These are phyloP conservation scores for Nymphalis urticae DNA, from an alignment of 2,888 invertebrate species.

Conservation along the genomic window DNA sequence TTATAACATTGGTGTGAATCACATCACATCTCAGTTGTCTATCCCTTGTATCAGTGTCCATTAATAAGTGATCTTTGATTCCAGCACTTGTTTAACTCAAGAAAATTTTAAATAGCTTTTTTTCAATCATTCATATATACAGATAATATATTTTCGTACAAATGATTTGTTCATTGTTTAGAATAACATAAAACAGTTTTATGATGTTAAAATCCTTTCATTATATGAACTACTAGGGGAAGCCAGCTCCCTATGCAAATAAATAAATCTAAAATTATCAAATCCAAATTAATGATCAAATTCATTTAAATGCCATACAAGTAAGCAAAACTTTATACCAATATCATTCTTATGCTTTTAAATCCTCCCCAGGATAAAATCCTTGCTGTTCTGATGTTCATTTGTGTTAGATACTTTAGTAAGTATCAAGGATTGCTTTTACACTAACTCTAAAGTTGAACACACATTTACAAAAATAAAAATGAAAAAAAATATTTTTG, in stretches of 20 bases:
- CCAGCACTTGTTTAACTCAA: conserved; percentile 8
- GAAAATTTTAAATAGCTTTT: conserved; percentile 13
- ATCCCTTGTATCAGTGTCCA: conserved; percentile 22
- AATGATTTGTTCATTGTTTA: conserved; percentile 67
- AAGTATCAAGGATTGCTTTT: conserved; percentile 9
- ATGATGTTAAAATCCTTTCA: conserved; percentile 2
- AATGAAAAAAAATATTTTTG: conserved; percentile 68
- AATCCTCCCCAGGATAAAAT: conserved; percentile 46
- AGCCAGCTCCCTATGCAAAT: too few species aligned
- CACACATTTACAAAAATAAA: conserved; percentile 63
- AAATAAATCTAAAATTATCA: too few species aligned
- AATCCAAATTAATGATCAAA: too few species aligned
- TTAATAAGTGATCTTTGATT: conserved; percentile 7
- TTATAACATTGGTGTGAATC: conserved; percentile 18
- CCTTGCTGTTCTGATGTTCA: conserved; percentile 47
- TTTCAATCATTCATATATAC: conserved; percentile 49
- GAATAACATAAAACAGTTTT: conserved; percentile 39
- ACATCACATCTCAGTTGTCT: conserved; percentile 10
- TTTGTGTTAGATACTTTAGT: conserved; percentile 6
- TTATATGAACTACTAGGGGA: neutral
- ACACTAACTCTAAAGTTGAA: conserved; percentile 69
- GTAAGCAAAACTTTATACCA: too few species aligned
- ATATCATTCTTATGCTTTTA: too few species aligned
- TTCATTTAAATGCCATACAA: too few species aligned
- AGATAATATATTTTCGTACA: conserved; percentile 44